Evolutionary conservation across 2,888 invertebrate genomes (phyloP).

Genomic region (Megastigmus dorsalis): DNA sequence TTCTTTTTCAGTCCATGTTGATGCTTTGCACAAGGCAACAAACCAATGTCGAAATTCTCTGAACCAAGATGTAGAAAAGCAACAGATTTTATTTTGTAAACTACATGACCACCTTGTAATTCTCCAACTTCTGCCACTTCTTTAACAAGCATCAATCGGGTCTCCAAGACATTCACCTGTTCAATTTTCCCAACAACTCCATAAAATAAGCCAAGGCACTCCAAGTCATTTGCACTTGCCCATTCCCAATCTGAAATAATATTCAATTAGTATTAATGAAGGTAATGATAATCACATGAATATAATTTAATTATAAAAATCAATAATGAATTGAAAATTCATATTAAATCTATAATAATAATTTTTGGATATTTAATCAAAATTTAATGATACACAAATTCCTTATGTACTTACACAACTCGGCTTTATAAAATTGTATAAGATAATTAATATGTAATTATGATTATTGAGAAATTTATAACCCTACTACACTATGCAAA

Average conservation of each 20-base stretch:
- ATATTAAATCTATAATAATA: too few species aligned
- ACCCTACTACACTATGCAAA: too few species aligned
- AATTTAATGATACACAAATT: too few species aligned
- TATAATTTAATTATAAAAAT: too few species aligned
- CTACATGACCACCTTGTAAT: constrained; percentile 87
- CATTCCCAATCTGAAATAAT: constrained; percentile 93
- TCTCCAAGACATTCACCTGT: constrained; percentile 83
- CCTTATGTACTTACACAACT: too few species aligned
- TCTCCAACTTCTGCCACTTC: constrained; percentile 89
- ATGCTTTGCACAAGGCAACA: constrained; percentile 88
- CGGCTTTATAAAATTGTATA: too few species aligned
- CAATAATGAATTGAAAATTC: too few species aligned
- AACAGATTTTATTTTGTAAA: constrained; percentile 92
- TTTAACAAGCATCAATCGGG: constrained; percentile 88
- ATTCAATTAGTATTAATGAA: too few species aligned
- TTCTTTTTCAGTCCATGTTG: constrained; percentile 74
- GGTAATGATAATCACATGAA: too few species aligned
- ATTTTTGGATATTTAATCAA: too few species aligned
- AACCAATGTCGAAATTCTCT: constrained; percentile 81
- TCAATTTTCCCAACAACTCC: constrained; percentile 94
- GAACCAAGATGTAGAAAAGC: constrained; percentile 84
- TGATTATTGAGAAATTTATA: too few species aligned
- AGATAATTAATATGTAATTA: too few species aligned
- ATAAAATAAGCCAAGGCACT: constrained; percentile 91
- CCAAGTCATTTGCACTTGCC: constrained; percentile 90